These are phyloP conservation scores for Atherinomorus stipes DNA, from an alignment of 2,113 vertebrate species.

Conservation along the genomic window DNA sequence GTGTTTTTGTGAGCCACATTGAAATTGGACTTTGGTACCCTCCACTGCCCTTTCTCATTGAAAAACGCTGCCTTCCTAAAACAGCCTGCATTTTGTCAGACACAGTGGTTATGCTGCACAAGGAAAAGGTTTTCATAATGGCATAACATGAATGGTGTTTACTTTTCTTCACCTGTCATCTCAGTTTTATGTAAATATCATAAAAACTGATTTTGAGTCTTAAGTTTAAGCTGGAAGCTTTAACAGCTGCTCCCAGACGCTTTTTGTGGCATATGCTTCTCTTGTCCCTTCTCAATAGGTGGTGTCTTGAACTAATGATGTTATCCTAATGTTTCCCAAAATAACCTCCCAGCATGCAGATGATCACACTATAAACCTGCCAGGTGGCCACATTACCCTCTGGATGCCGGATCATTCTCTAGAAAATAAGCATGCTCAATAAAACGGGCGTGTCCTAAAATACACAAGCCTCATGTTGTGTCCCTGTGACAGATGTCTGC, in stretches of 20 bases:
- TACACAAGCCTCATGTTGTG: slow-evolving; percentile 25
- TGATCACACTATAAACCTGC: slow-evolving; percentile 51
- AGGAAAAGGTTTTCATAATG: too few relatives aligned
- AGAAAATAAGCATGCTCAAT: slow-evolving; percentile 44
- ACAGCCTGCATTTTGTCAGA: slow-evolving; percentile 3
- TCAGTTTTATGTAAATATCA: too few relatives aligned
- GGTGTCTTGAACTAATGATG: slow-evolving; percentile 21
- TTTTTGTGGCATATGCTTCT: neutral
- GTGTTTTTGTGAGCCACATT: slow-evolving; percentile 48
- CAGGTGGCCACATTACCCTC: slow-evolving; percentile 62
- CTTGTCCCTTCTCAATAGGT: slow-evolving; percentile 20
- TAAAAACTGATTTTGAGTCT: too few relatives aligned
- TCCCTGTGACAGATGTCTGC: slow-evolving; percentile 12
- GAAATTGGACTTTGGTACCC: slow-evolving; percentile 37
- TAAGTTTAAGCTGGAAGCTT: neutral
- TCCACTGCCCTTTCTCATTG: slow-evolving; percentile 16
- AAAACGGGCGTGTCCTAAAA: slow-evolving; percentile 49
- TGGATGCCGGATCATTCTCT: slow-evolving; percentile 45
- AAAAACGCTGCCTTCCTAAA: slow-evolving; percentile 14
- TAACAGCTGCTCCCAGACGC: neutral
- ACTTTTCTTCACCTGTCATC: too few relatives aligned
- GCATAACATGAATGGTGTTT: too few relatives aligned
- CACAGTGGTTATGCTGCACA: neutral
- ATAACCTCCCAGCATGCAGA: slow-evolving; percentile 47
- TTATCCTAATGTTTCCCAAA: slow-evolving; percentile 32